Percentiles rank a stretch among this genome's conserved stretches.
Evolutionary conservation across 2,797 vertebrate genomes (phyloP).

Genomic region (Rhabdomys pumilio): DNA sequence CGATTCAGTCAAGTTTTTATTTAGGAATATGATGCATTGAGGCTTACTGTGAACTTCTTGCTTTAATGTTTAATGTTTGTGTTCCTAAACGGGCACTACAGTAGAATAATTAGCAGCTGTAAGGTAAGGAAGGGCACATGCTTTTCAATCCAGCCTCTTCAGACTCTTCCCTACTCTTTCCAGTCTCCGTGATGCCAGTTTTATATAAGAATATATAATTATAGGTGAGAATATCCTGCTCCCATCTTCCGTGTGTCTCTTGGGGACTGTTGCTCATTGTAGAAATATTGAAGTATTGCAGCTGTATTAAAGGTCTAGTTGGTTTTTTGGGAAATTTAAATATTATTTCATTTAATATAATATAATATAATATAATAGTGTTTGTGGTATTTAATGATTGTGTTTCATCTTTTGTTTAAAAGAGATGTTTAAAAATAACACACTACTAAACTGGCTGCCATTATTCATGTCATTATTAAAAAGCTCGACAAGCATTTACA

Average conservation of each 20-base stretch:
- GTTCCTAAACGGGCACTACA: constrained; percentile 33
- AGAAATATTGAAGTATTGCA: constrained; percentile 44
- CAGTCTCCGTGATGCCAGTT: constrained; percentile 27
- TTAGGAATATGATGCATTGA: not conserved
- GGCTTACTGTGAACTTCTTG: constrained; percentile 40
- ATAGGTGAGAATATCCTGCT: constrained; percentile 25
- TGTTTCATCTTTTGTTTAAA: constrained; percentile 61
- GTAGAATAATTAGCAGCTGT: constrained; percentile 16
- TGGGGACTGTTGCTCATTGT: constrained; percentile 50
- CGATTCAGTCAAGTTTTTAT: constrained; percentile 34
- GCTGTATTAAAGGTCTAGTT: constrained; percentile 62
- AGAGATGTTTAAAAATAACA: not conserved
- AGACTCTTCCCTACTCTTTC: constrained; percentile 33
- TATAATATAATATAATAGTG: constrained; percentile 34
- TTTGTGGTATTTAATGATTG: constrained; percentile 55
- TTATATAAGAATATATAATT: constrained; percentile 24
- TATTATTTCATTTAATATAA: constrained; percentile 40
- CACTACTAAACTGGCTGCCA: not conserved
- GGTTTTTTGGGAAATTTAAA: constrained; percentile 66
- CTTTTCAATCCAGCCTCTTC: not conserved
- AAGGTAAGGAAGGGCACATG: constrained; percentile 20
- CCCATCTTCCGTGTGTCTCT: not conserved
- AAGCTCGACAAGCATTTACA: constrained; percentile 31
- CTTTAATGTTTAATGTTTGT: constrained; percentile 26
- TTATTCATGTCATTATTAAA: constrained; percentile 35